phyloP scores from a whole-genome alignment of 2,113 vertebrate genomes.

The Pimephales promelas region DNA sequence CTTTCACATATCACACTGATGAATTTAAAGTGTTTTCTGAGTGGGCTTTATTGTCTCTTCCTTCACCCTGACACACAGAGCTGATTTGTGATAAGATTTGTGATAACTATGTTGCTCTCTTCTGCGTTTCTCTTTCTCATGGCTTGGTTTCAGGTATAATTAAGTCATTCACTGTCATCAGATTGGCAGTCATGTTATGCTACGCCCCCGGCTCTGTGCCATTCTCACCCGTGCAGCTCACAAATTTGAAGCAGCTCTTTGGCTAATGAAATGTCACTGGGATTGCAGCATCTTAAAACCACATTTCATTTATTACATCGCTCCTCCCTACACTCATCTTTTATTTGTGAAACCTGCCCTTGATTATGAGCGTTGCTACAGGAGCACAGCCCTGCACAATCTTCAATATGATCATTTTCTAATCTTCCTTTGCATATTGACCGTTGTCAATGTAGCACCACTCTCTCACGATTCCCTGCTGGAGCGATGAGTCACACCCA shows the following conservation, averaged over 20 bases:
- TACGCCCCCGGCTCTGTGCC: background rate
- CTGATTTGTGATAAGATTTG: constrained; percentile 25
- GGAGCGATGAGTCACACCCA: background rate
- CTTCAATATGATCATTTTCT: constrained; percentile 49
- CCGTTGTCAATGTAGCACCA: background rate
- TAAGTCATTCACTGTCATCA: background rate
- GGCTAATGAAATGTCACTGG: constrained; percentile 40
- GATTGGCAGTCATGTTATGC: constrained; percentile 8
- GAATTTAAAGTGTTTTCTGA: constrained; percentile 35
- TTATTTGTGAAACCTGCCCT: constrained; percentile 32
- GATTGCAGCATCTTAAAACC: constrained; percentile 27
- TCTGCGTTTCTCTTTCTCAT: background rate
- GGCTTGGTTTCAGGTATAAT: constrained; percentile 13
- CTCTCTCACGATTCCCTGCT: constrained; percentile 6
- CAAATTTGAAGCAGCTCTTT: constrained; percentile 34
- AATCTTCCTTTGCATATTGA: constrained; percentile 52
- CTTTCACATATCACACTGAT: constrained; percentile 23
- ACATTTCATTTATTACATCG: constrained; percentile 23
- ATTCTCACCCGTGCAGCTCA: background rate
- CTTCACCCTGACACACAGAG: background rate
- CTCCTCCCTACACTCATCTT: constrained; percentile 34
- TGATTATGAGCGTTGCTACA: background rate
- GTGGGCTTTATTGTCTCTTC: constrained; percentile 2
- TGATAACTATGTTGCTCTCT: constrained; percentile 1
- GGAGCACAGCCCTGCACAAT: constrained; percentile 1